Evolutionary conservation across 2,113 vertebrate species (phyloP).

Genomic region (Amphiprion percula): DNA sequence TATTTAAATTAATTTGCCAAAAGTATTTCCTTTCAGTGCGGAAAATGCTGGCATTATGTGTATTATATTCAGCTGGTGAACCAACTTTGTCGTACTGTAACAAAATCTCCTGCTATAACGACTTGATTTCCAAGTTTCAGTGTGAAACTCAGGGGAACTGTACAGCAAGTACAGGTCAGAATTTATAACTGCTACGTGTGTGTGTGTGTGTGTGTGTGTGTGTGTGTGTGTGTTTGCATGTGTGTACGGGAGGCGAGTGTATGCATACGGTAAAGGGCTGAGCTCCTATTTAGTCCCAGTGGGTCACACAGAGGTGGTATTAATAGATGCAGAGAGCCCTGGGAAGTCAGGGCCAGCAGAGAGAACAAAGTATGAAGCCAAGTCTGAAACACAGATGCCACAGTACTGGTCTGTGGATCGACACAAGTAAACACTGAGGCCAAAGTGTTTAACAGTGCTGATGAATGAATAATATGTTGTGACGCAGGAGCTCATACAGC

Average conservation of each 20-base stretch:
- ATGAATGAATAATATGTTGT: conserved; percentile 71
- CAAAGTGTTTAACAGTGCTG: conserved; percentile 69
- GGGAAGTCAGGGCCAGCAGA: conserved; percentile 63
- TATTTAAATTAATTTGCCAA: conserved; percentile 36
- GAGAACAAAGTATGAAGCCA: conserved; percentile 61
- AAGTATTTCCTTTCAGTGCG: conserved; percentile 1
- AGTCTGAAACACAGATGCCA: conserved; percentile 60
- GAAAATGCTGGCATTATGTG: conserved; percentile 9
- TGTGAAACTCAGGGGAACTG: not conserved
- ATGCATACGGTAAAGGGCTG: conserved; percentile 26
- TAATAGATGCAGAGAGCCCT: conserved; percentile 68
- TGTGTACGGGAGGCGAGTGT: not conserved
- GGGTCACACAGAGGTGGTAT: conserved; percentile 70
- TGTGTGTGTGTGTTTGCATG: not conserved
- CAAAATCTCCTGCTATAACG: not conserved
- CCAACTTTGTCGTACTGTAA: not conserved
- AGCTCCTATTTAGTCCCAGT: conserved; percentile 68
- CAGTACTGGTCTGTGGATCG: conserved; percentile 60
- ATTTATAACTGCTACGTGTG: conserved; percentile 7
- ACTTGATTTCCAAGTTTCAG: conserved; percentile 6
- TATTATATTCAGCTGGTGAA: not conserved
- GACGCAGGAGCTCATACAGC: conserved; percentile 51
- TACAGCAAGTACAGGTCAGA: not conserved
- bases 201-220: not conserved
- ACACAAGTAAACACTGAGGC: conserved; percentile 67